Evolutionary conservation across 2,888 invertebrate genomes (phyloP).

Genomic region (Sympetrum striolatum): DNA sequence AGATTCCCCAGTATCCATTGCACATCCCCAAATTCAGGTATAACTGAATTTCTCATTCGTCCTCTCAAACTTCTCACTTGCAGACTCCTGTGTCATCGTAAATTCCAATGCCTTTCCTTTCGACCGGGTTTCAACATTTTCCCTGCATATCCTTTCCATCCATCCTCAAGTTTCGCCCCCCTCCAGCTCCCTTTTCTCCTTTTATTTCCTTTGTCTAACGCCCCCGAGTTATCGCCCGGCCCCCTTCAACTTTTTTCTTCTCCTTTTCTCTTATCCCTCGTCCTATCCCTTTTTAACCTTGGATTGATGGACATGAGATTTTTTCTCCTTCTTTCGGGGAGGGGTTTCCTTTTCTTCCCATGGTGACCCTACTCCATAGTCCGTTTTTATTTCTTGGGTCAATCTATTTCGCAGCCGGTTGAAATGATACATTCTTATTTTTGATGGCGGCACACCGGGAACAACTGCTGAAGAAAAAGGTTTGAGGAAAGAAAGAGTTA

Average conservation of each 20-base stretch:
- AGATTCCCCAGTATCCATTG: not conserved
- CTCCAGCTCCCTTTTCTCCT: not conserved
- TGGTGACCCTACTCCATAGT: not conserved
- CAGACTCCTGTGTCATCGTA: not conserved
- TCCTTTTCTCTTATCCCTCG: not conserved
- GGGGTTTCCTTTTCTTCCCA: not conserved
- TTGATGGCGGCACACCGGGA: not conserved
- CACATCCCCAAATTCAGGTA: not conserved
- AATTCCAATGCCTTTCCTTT: not conserved
- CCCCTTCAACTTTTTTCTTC: not conserved
- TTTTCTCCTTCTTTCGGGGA: not conserved
- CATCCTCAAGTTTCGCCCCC: not conserved
- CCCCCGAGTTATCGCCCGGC: not conserved
- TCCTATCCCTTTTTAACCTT: not conserved
- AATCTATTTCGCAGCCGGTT: constrained; percentile 3
- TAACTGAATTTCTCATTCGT: not conserved
- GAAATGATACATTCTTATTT: constrained; percentile 7
- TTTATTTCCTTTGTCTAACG: not conserved
- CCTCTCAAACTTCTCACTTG: not conserved
- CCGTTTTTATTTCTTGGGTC: constrained; percentile 16
- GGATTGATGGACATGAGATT: not conserved
- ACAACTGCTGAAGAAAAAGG: not conserved
- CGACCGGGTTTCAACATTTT: not conserved
- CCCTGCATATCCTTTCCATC: not conserved
- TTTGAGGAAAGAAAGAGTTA: not conserved